Percentiles rank a stretch among this genome's conserved stretches.
Conservation (phyloP, 1,140 invertebrate genomes). For the Cherax quadricarinatus region DNA sequence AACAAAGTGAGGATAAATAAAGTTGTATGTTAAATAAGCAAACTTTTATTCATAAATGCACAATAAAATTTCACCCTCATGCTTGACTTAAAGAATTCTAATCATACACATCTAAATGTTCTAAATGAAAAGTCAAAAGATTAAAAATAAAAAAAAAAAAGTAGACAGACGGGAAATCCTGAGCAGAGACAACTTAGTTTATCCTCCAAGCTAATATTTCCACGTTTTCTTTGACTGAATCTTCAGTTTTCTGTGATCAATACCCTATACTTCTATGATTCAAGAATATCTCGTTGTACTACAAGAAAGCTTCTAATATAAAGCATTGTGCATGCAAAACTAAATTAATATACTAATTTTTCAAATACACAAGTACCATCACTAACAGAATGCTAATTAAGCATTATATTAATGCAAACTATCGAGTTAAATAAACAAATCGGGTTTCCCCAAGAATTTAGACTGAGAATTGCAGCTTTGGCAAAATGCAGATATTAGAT, state of each 20-base stretch:
- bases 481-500: slow-evolving; percentile 70
- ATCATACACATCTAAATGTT: slow-evolving; percentile 67
- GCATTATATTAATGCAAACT: slow-evolving; percentile 66
- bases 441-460: slow-evolving; percentile 67
- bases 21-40: slow-evolving; percentile 74
- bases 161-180: slow-evolving; percentile 59
- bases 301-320: slow-evolving; percentile 72
- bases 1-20: slow-evolving; percentile 75
- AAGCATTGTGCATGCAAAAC: slow-evolving; percentile 68
- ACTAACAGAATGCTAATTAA: slow-evolving; percentile 66
- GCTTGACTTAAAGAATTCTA: slow-evolving; percentile 70
- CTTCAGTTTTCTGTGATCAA: slow-evolving; percentile 72
- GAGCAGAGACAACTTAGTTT: slow-evolving; percentile 73
- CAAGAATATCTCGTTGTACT: slow-evolving; percentile 73
- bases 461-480: slow-evolving; percentile 69
- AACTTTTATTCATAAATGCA: slow-evolving; percentile 67
- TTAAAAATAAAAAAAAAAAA: slow-evolving; percentile 44
- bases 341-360: slow-evolving; percentile 67
- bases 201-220: slow-evolving; percentile 74
- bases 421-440: slow-evolving; percentile 62
- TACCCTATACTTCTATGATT: slow-evolving; percentile 74
- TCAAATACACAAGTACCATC: slow-evolving; percentile 44
- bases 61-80: slow-evolving; percentile 67
- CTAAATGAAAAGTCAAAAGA: slow-evolving; percentile 48
- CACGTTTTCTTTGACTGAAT: slow-evolving; percentile 72